A percentile compares a stretch with the other conserved stretches of the same genome.
These are phyloP conservation scores for Thryonomys swinderianus DNA, from an alignment of 2,113 vertebrate species.

Conservation along the genomic window DNA sequence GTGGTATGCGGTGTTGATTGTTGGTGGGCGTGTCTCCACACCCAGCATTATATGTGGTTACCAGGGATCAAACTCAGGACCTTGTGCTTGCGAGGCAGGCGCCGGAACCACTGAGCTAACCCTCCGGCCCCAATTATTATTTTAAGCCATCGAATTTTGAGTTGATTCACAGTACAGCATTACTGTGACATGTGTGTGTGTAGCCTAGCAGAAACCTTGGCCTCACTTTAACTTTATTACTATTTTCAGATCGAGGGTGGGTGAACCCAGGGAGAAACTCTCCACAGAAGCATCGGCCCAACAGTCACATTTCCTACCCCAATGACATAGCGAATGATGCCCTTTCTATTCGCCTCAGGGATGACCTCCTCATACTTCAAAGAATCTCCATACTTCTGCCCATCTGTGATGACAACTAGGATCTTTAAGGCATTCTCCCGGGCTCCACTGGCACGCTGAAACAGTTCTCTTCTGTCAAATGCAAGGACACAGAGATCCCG, in stretches of 20 bases:
- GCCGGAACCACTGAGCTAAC: no score
- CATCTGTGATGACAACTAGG: slow-evolving; percentile 88
- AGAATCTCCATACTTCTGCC: slow-evolving; percentile 59
- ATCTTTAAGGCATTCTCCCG: slow-evolving; percentile 80
- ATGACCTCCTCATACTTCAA: slow-evolving; percentile 77
- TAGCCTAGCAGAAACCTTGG: not conserved
- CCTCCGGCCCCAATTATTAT: no score
- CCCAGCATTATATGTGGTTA: no score
- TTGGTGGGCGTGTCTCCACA: no score
- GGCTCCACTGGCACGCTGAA: slow-evolving; percentile 70
- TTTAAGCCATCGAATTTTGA: not conserved
- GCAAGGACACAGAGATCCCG: not conserved
- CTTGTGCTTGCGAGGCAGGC: no score
- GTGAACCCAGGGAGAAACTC: not conserved
- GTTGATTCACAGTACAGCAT: not conserved
- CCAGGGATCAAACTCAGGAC: no score
- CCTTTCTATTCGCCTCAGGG: slow-evolving; percentile 64
- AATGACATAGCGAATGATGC: slow-evolving; percentile 84
- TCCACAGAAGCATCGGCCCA: not conserved
- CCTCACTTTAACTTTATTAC: not conserved
- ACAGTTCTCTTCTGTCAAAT: slow-evolving; percentile 80
- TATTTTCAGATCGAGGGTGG: not conserved
- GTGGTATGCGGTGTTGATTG: no score
- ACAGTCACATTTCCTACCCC: slow-evolving; percentile 81
- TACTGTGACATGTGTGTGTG: not conserved